Evolutionary conservation across 2,888 invertebrate species (phyloP).

Genomic region (Ennomos quercinarius): DNA sequence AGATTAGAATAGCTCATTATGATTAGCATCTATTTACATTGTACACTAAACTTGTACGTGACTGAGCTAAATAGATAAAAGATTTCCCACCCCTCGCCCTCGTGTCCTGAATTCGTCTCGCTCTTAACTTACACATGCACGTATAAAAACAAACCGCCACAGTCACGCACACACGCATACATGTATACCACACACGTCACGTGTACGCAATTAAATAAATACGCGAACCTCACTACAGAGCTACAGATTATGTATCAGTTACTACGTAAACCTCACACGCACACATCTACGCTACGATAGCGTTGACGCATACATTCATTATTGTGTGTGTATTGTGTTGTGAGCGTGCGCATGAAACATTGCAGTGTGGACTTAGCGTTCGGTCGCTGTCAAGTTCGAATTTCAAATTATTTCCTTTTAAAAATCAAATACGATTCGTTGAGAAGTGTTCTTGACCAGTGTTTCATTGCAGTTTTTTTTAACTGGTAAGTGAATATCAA

Average conservation of each 20-base stretch:
- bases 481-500: constrained; percentile 6
- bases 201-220: constrained; percentile 23
- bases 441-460: not conserved
- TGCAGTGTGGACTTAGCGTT: constrained; percentile 26
- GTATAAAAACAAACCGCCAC: constrained; percentile 29
- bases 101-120: constrained; percentile 4
- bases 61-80: too few relatives aligned
- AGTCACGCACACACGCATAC: constrained; percentile 29
- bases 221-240: constrained; percentile 12
- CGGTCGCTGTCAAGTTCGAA: constrained; percentile 16
- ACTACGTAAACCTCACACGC: constrained; percentile 1
- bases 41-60: too few relatives aligned
- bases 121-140: constrained; percentile 31
- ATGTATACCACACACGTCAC: constrained; percentile 19
- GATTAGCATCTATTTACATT: too few relatives aligned
- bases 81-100: not conserved
- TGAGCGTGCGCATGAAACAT: constrained; percentile 31
- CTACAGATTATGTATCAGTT: not conserved
- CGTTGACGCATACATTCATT: constrained; percentile 10
- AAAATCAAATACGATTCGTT: constrained; percentile 2
- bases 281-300: not conserved
- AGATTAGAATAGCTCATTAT: too few relatives aligned
- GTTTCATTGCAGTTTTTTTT: not conserved
- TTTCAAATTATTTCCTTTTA: constrained; percentile 17
- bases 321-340: constrained; percentile 3